These are phyloP conservation scores for Clostera curtula DNA, from an alignment of 2,888 invertebrate species.

Conservation along the genomic window DNA sequence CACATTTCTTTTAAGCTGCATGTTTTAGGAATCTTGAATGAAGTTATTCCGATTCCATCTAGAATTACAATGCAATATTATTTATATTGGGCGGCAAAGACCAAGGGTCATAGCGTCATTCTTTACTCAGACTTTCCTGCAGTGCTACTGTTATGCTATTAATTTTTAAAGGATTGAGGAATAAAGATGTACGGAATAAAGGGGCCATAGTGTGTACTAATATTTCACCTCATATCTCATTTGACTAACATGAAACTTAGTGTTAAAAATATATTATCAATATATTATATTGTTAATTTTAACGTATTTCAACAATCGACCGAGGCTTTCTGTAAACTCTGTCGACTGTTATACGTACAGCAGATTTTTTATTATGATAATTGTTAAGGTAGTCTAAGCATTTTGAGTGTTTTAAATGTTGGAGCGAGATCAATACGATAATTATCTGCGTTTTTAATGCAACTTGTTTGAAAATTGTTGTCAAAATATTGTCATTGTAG, in stretches of 20 bases:
- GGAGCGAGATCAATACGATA: background rate
- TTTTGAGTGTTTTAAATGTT: background rate
- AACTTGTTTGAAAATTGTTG: background rate
- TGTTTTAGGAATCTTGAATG: no score
- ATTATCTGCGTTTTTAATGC: background rate
- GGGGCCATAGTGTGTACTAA: slow-evolving; percentile 5
- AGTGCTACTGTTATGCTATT: background rate
- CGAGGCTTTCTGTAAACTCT: no score
- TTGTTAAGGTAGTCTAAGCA: slow-evolving; percentile 1
- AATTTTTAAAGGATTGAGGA: background rate
- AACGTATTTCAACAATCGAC: no score
- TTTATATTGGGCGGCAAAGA: no score
- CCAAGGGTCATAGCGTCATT: no score
- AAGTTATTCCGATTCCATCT: no score
- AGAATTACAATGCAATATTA: no score
- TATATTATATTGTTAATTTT: background rate
- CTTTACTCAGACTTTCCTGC: background rate
- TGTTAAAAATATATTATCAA: no score
- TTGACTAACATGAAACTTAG: no score
- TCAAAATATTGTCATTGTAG: background rate
- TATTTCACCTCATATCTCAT: slow-evolving; percentile 11
- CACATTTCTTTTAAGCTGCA: no score
- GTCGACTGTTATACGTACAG: background rate
- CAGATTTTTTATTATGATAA: slow-evolving; percentile 4
- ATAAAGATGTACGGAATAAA: no score